Evolutionary conservation across 2,888 invertebrate genomes (phyloP).

Genomic region (Dynastes tityus): DNA sequence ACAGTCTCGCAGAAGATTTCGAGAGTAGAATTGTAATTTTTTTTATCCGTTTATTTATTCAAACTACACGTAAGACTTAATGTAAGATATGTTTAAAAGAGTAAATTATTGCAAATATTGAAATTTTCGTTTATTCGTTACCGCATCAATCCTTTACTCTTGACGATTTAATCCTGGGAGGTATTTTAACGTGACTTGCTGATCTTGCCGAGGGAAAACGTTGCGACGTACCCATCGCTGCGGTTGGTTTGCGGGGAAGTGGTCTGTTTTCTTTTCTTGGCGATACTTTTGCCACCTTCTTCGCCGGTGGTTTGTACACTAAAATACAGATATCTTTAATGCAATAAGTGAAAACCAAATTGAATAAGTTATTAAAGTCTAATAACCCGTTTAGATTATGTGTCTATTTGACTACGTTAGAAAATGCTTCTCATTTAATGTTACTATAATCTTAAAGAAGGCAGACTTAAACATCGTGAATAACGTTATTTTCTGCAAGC

Average conservation of each 20-base stretch:
- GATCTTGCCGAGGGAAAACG: slow-evolving; percentile 50
- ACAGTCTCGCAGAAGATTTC: slow-evolving; percentile 21
- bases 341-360: no score
- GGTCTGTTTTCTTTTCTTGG: slow-evolving; percentile 49
- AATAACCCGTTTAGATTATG: no score
- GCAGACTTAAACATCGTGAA: no score
- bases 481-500: no score
- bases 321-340: slow-evolving; percentile 40
- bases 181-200: slow-evolving; percentile 21
- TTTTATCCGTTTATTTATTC: slow-evolving; percentile 34
- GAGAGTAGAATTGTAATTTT: background rate
- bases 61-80: slow-evolving; percentile 36
- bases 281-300: slow-evolving; percentile 52
- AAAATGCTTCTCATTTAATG: no score
- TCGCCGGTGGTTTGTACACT: slow-evolving; percentile 58
- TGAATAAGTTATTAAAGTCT: no score
- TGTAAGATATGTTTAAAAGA: slow-evolving; percentile 18
- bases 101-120: slow-evolving; percentile 38
- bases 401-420: no score
- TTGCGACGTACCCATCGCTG: slow-evolving; percentile 53
- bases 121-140: slow-evolving; percentile 28
- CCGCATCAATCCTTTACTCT: slow-evolving; percentile 19
- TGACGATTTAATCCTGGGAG: slow-evolving; percentile 12
- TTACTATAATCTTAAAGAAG: no score
- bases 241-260: slow-evolving; percentile 43